Evolutionary conservation across 2,888 invertebrate species (phyloP), one percentile per base, ranked within the genome.

Genomic region (Phyto melanocephala): DNA sequence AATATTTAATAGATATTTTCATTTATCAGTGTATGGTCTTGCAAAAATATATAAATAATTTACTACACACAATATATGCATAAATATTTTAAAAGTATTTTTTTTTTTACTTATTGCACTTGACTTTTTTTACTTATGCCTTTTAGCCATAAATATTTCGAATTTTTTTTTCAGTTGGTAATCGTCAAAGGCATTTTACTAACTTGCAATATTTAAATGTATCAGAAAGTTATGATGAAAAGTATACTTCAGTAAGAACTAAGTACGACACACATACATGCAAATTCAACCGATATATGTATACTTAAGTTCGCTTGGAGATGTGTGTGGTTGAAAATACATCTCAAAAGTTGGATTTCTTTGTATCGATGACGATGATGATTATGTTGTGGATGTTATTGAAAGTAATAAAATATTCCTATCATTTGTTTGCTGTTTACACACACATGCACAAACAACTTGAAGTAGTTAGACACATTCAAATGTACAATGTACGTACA

Each of bases 111-210:
- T 45, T 28, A 13, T 37, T 77, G 50, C n/a, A 52, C 62, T 62
- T 70, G 54, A 62, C 13, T 70, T 45, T 28, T 5, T 28, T 6
- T 6, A 79, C 22, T 28, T 70, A 76, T 75, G 80, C 42, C 56
- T 70, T 33, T 65, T 50, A 63, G 75, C 22, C 33, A 65, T 76
- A 71, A 71, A 65, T 76, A 71, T 60, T 67, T n/a, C 24, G n/a
- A 45, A 15, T 5, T 56, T 8, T 24, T 58, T 50, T 15, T 28
- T 28, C 50, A 40, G 56, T 62, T 58, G 47, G 22, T 62, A 80
- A 56, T 74, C 75, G 17, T 76, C 71, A 81, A 76, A 76, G 58
- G 42, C 60, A 52, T 75, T 80, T 80, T 71, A 63, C 17, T 75
- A 58, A 58, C 22, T 74, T 54, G 11, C n/a, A n/a, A n/a, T n/a